These are phyloP conservation scores for Schizopygopsis pylzovi DNA, from an alignment of 2,797 vertebrate species.

Conservation along the genomic window DNA sequence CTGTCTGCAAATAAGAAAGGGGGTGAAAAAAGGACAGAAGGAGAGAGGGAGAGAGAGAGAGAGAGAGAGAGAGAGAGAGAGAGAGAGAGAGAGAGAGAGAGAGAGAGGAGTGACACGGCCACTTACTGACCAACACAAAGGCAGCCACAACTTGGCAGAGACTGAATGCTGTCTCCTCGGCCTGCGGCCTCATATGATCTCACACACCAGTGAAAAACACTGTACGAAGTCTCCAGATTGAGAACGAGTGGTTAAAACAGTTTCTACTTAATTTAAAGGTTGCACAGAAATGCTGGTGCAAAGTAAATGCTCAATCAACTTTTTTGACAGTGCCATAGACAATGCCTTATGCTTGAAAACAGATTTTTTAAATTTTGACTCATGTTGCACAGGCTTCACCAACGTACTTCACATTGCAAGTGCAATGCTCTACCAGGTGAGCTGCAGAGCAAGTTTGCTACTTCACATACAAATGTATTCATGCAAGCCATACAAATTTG, in stretches of 20 bases:
- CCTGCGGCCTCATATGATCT: conserved; percentile 49
- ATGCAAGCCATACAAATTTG: not conserved
- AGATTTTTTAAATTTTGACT: not conserved
- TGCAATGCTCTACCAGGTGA: not conserved
- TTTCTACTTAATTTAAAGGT: conserved; percentile 3
- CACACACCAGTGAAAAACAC: conserved; percentile 64
- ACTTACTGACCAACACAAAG: conserved; percentile 59
- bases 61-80: conserved; percentile 10
- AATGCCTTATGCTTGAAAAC: not conserved
- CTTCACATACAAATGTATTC: not conserved
- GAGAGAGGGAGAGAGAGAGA: conserved; percentile 30
- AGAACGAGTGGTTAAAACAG: not conserved
- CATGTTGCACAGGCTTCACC: too few species aligned
- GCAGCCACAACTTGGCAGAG: conserved; percentile 39
- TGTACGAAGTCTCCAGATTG: conserved; percentile 62
- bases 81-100: not conserved
- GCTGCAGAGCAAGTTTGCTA: not conserved
- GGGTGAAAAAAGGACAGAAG: conserved; percentile 17
- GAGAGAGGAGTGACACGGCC: conserved; percentile 50
- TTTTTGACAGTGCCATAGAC: not conserved
- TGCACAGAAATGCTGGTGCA: not conserved
- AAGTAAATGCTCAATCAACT: not conserved
- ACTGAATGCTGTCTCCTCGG: conserved; percentile 57
- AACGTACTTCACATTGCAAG: too few species aligned
- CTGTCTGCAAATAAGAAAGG: conserved; percentile 41